Conservation (phyloP, 2,113 vertebrate genomes). For the Numida meleagris region DNA sequence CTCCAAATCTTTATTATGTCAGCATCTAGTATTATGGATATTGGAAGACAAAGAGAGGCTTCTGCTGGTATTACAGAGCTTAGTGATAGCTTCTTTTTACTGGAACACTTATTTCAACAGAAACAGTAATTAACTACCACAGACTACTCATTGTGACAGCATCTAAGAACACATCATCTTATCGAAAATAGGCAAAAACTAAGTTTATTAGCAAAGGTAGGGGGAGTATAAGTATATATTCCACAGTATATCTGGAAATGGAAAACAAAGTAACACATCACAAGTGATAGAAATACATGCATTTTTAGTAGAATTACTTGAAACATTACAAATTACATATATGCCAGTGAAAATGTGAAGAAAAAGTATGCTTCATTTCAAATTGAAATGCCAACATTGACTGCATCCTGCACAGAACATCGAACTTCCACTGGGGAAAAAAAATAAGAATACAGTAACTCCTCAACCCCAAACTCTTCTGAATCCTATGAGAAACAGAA, state of each 20-base stretch:
- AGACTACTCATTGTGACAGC: background rate
- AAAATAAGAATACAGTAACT: background rate
- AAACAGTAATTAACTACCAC: background rate
- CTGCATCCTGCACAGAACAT: background rate
- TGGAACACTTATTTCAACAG: background rate
- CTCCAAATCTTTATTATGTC: constrained; percentile 31
- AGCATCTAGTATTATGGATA: background rate
- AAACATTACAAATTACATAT: background rate
- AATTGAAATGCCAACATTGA: background rate
- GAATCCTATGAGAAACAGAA: background rate
- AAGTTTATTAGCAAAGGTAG: background rate
- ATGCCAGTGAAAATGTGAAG: background rate
- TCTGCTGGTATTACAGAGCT: constrained; percentile 1
- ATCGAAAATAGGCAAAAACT: background rate
- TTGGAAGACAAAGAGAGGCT: background rate
- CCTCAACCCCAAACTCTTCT: accelerated
- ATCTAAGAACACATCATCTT: background rate
- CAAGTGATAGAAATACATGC: background rate
- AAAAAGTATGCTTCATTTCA: background rate
- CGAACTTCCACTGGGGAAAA: background rate
- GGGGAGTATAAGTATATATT: background rate
- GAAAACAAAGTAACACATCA: background rate
- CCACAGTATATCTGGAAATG: background rate
- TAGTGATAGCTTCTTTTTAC: background rate
- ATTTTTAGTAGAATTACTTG: background rate